Evolutionary conservation across 2,113 vertebrate genomes (phyloP).

Genomic region (Choloepus hoffmanni): DNA sequence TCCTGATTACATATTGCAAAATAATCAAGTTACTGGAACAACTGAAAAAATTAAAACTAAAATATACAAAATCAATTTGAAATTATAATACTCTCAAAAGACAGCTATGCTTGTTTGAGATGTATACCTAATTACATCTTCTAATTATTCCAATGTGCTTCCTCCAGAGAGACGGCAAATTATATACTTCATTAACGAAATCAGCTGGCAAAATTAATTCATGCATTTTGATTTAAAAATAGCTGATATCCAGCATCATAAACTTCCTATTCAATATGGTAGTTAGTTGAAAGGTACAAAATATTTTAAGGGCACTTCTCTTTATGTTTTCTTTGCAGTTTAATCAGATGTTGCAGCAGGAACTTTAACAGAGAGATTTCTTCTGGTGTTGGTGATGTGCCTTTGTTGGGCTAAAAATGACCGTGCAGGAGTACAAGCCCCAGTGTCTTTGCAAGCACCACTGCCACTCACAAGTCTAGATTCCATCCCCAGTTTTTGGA

Average conservation of each 20-base stretch:
- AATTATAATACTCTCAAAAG: slow-evolving; percentile 81
- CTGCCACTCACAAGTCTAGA: slow-evolving; percentile 90
- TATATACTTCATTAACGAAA: slow-evolving; percentile 23
- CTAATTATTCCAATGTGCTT: slow-evolving; percentile 71
- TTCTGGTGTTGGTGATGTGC: slow-evolving; percentile 93
- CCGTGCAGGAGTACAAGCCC: slow-evolving; percentile 84
- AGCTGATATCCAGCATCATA: slow-evolving; percentile 68
- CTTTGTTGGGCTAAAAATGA: slow-evolving; percentile 97
- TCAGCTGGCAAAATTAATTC: slow-evolving; percentile 51
- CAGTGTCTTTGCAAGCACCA: slow-evolving; percentile 76
- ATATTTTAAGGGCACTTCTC: slow-evolving; percentile 89
- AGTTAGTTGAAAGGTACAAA: slow-evolving; percentile 81
- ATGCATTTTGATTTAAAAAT: slow-evolving; percentile 69
- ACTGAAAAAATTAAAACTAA: slow-evolving; percentile 79
- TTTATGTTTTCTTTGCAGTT: slow-evolving; percentile 77
- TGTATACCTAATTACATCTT: slow-evolving; percentile 79
- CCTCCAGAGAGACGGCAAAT: slow-evolving; percentile 62
- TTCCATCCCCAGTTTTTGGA: slow-evolving; percentile 96
- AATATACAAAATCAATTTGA: slow-evolving; percentile 78
- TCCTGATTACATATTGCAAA: slow-evolving; percentile 28
- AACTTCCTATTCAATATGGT: slow-evolving; percentile 69
- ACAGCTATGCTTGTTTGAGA: slow-evolving; percentile 82
- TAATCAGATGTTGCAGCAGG: slow-evolving; percentile 91
- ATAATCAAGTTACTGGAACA: slow-evolving; percentile 70
- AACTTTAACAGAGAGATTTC: slow-evolving; percentile 90